phyloP scores from a whole-genome alignment of 2,797 vertebrate species.

The Salarias fasciatus region DNA sequence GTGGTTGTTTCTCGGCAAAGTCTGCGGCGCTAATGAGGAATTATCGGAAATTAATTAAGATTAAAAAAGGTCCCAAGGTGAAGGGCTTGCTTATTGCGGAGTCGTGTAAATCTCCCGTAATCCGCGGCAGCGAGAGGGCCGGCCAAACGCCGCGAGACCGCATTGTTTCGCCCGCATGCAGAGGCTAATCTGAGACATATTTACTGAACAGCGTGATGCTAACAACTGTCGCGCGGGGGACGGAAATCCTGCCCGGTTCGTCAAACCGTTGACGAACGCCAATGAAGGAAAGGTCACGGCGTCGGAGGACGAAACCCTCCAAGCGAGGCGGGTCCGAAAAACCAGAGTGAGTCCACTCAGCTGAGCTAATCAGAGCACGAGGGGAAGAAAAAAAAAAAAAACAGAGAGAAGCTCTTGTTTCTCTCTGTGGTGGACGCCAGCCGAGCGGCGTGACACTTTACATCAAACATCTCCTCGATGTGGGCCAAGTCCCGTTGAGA shows the following conservation, averaged over 20 bases:
- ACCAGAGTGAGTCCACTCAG: no score
- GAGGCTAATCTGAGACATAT: no score
- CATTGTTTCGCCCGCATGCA: constrained; percentile 5
- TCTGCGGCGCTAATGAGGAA: constrained; percentile 77
- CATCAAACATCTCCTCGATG: constrained; percentile 72
- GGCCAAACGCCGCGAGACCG: constrained; percentile 51
- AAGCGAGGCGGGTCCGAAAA: no score
- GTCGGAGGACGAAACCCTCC: no score
- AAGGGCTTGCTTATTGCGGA: constrained; percentile 75
- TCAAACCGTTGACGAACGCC: no score
- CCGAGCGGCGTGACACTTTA: constrained; percentile 66
- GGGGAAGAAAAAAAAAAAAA: constrained; percentile 10
- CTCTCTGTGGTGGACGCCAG: constrained; percentile 50
- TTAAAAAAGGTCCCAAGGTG: constrained; percentile 80
- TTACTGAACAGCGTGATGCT: no score
- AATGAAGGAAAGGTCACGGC: no score
- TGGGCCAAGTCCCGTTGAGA: constrained; percentile 67
- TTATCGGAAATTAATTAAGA: constrained; percentile 83
- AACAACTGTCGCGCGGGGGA: no score
- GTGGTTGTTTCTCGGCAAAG: constrained; percentile 52
- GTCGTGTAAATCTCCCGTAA: constrained; percentile 81
- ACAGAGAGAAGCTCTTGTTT: constrained; percentile 10
- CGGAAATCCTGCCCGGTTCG: no score
- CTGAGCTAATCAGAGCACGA: constrained; percentile 59
- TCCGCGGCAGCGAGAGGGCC: constrained; percentile 64